Base-by-base conservation (phyloP, 2,113 vertebrate species). In the Xiphorhynchus elegans region DNA sequence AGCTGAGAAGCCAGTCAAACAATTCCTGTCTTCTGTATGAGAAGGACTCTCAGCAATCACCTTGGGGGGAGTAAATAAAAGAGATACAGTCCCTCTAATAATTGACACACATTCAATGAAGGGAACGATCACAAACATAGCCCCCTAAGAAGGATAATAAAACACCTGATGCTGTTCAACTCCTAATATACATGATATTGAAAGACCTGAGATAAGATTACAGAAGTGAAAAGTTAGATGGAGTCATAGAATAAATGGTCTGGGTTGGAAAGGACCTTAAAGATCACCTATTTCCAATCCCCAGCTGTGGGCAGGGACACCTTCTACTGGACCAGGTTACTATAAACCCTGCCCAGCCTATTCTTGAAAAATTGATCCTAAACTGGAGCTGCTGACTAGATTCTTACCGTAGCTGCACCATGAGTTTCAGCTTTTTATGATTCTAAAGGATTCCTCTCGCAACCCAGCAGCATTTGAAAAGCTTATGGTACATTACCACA, bases 341-440 rank as follows among this genome's bases (percentile, higher is more conserved):
- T 63, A 55, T 26, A 47, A 63, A 17, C 26, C 31, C 21, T 1
- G 0, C 62, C 47, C 47, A 83, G 11, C 24, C 78, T 55, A 69
- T 13, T 25, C 13, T 31, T 28, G 55, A 33, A 56, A 17, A 47
- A 13, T 0, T 49, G 49, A 49, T 70, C 31, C 42, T 53, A 21
- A 46, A 17, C 19, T 35, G 63, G 42, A 63, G 46, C 42, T 62
- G 42, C 50, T 47, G 35, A 55, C 33, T 6, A 29, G 39, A 46
- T n/a, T 47, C 15, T 46, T 21, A 21, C 13, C 58, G 28, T 7
- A 1, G 2, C 49, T 3, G 0, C 42, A 60, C 11, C 37, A 4
- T 1, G 0, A 81, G 42, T 9, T 81, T 44, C 0, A 0, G 59
- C 42, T 86, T 77, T 31, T 62, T 28, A 7, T 2, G 5, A 64